Evolutionary conservation across 2,888 invertebrate species (phyloP).

Genomic region (Sisyra terminalis): DNA sequence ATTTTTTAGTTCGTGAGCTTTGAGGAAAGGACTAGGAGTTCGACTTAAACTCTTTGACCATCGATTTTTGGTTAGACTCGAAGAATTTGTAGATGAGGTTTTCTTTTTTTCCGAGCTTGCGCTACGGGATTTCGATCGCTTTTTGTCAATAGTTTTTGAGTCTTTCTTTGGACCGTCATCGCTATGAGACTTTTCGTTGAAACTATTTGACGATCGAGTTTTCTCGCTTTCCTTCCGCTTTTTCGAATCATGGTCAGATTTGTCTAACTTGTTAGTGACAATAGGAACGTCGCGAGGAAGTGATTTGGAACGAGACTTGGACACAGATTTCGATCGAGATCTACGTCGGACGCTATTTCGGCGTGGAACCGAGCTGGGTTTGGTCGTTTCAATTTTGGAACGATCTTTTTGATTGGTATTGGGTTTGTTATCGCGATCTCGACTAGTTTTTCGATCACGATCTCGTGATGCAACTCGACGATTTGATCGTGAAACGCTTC

Average conservation of each 20-base stretch:
- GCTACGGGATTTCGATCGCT: conserved; percentile 23
- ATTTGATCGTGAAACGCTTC: conserved; percentile 7
- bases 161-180: conserved; percentile 10
- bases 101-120: conserved; percentile 19
- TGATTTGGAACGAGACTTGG: conserved; percentile 3
- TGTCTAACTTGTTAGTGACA: conserved; percentile 8
- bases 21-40: conserved; percentile 72
- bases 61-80: conserved; percentile 25
- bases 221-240: conserved; percentile 12
- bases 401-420: background rate
- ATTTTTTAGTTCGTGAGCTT: conserved; percentile 39
- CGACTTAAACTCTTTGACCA: conserved; percentile 66
- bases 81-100: conserved; percentile 22
- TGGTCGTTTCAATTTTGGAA: background rate
- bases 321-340: conserved; percentile 3
- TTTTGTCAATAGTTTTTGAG: conserved; percentile 15
- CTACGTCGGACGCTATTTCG: background rate
- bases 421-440: conserved; percentile 4
- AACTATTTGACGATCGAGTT: conserved; percentile 10
- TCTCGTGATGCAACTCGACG: conserved; percentile 5
- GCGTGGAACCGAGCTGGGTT: background rate
- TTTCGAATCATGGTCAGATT: conserved; percentile 15
- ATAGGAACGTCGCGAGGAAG: background rate
- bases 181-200: conserved; percentile 14
- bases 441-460: conserved; percentile 1